Percentiles rank a stretch among this genome's conserved stretches.
These are phyloP conservation scores for Pteria penguin DNA, from an alignment of 2,888 invertebrate genomes.

Conservation along the genomic window DNA sequence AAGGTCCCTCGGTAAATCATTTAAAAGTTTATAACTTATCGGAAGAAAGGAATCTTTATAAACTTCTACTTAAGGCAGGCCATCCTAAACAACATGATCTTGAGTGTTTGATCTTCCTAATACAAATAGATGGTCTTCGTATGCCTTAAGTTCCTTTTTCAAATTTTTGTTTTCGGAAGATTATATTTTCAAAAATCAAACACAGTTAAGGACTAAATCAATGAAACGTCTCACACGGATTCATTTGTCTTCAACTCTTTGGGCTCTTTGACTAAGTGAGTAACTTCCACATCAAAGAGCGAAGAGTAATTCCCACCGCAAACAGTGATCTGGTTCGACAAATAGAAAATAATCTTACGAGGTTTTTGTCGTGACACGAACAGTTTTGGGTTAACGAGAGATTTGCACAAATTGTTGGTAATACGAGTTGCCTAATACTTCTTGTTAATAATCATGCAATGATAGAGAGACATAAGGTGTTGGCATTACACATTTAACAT, in stretches of 20 bases:
- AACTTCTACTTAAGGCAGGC: too few species aligned
- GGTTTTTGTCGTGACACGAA: background rate
- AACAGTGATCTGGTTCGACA: background rate
- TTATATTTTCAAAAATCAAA: background rate
- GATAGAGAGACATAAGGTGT: background rate
- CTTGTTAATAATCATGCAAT: background rate
- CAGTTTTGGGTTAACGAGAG: background rate
- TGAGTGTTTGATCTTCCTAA: background rate
- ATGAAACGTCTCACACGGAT: background rate
- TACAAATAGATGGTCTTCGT: background rate
- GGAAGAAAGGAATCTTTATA: too few species aligned
- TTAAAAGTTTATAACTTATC: too few species aligned
- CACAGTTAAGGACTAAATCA: background rate
- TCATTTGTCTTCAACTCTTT: background rate
- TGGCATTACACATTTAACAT: background rate
- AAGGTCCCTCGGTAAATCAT: too few species aligned
- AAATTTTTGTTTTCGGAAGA: background rate
- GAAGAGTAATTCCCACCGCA: background rate
- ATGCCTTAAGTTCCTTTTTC: background rate
- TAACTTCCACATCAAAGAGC: background rate
- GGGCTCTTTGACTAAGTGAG: background rate
- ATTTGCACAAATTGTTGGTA: background rate
- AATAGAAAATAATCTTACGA: background rate
- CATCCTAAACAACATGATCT: too few species aligned
- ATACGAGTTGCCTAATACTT: background rate